Conservation (phyloP, 2,113 vertebrate genomes). For the Pollimyrus isidori region DNA sequence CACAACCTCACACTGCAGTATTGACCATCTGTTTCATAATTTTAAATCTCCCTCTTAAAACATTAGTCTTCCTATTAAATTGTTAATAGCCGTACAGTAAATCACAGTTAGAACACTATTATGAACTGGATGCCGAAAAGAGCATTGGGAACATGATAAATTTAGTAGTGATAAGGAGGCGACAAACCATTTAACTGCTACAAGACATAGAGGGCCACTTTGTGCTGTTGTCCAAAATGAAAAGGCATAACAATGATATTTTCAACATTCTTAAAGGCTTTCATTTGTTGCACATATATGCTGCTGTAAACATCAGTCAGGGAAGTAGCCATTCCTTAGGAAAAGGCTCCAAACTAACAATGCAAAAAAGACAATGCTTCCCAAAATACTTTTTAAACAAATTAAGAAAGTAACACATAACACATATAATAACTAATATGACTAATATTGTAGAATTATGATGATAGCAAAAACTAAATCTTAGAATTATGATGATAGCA, state of each 20-base stretch:
- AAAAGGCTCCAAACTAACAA: background rate
- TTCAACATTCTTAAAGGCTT: no score
- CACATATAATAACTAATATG: background rate
- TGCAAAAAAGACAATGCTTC: background rate
- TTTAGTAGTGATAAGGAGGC: background rate
- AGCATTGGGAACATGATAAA: background rate
- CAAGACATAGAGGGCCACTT: background rate
- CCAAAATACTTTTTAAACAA: background rate
- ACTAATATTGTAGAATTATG: background rate
- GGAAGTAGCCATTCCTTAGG: background rate
- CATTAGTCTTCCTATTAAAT: background rate
- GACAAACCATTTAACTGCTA: background rate
- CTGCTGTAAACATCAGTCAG: background rate
- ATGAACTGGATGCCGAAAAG: background rate
- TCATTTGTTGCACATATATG: background rate
- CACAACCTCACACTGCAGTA: conserved; percentile 49
- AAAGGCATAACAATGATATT: background rate
- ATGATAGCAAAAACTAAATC: background rate
- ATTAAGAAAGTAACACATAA: background rate
- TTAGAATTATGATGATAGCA: background rate
- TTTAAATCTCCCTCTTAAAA: background rate
- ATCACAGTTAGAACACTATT: background rate
- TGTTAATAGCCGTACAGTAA: background rate
- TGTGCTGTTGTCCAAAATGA: background rate
- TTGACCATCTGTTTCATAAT: conserved; percentile 26